These are phyloP conservation scores for Brienomyrus brachyistius DNA, from an alignment of 2,113 vertebrate genomes.

Conservation along the genomic window DNA sequence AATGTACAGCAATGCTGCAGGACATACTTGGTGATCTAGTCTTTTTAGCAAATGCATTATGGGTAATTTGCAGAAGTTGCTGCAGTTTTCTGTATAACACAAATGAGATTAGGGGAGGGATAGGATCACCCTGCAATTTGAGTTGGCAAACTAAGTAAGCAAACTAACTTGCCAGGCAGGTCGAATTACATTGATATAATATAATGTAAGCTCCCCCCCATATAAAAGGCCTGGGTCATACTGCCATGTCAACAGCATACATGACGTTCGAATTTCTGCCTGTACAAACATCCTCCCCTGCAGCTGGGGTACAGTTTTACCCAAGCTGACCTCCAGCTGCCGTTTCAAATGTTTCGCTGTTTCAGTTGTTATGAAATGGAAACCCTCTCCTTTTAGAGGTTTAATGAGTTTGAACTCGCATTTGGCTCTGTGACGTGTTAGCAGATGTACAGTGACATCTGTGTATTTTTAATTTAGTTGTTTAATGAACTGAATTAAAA, in stretches of 20 bases:
- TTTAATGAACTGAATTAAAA: not conserved
- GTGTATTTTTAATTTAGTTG: not conserved
- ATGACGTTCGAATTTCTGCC: slow-evolving; percentile 55
- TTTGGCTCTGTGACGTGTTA: not conserved
- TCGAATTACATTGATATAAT: not conserved
- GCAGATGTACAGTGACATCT: not conserved
- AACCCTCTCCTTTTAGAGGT: not conserved
- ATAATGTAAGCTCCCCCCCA: not conserved
- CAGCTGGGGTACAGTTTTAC: slow-evolving; percentile 30
- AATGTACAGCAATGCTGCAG: not conserved
- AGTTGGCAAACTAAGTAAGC: not conserved
- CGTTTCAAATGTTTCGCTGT: not conserved
- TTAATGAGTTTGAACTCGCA: not conserved
- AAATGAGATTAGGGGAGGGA: not conserved
- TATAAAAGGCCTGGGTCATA: not conserved
- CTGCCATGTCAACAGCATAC: slow-evolving; percentile 45
- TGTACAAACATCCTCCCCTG: slow-evolving; percentile 48
- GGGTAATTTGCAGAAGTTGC: not conserved
- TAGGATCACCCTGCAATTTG: not conserved
- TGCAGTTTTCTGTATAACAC: not conserved
- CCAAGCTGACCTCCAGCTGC: not conserved
- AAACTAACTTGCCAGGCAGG: not conserved
- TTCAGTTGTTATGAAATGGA: not conserved
- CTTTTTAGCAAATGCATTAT: not conserved
- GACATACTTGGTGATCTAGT: not conserved